Conservation (phyloP, 2,888 invertebrate genomes). For the Heliconius sara region DNA sequence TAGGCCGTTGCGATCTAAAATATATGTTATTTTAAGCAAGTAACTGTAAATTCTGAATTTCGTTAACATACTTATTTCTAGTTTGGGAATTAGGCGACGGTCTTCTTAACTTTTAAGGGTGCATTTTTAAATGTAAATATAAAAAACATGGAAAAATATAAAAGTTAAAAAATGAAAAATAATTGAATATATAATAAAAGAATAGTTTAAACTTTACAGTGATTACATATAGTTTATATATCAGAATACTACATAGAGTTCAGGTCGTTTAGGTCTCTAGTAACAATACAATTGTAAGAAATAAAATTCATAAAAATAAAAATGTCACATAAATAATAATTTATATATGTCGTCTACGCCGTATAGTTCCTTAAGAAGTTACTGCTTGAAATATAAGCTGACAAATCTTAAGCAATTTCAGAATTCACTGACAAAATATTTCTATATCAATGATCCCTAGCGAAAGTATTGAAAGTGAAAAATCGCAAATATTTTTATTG, state of each 20-base stretch:
- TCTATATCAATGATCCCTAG: too few relatives aligned
- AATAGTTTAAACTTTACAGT: too few relatives aligned
- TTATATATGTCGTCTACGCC: neutral
- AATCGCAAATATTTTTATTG: too few relatives aligned
- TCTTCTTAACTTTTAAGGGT: neutral
- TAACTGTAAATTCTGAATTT: neutral
- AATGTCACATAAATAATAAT: too few relatives aligned
- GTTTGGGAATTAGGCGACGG: neutral
- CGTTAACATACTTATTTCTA: neutral
- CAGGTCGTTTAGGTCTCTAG: neutral
- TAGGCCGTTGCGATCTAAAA: neutral
- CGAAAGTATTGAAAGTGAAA: too few relatives aligned
- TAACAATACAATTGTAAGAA: too few relatives aligned
- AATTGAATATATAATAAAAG: too few relatives aligned
- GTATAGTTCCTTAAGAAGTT: neutral
- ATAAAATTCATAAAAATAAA: too few relatives aligned
- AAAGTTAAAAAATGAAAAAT: neutral
- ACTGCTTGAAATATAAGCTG: neutral
- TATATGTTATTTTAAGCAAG: conserved; percentile 13
- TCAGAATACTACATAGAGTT: too few relatives aligned
- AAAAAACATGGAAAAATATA: too few relatives aligned
- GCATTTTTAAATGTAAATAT: neutral
- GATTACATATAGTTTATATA: too few relatives aligned
- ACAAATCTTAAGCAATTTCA: neutral
- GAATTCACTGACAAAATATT: neutral